Base-by-base conservation (phyloP, 2,113 vertebrate species). In the Rafetus swinhoei region DNA sequence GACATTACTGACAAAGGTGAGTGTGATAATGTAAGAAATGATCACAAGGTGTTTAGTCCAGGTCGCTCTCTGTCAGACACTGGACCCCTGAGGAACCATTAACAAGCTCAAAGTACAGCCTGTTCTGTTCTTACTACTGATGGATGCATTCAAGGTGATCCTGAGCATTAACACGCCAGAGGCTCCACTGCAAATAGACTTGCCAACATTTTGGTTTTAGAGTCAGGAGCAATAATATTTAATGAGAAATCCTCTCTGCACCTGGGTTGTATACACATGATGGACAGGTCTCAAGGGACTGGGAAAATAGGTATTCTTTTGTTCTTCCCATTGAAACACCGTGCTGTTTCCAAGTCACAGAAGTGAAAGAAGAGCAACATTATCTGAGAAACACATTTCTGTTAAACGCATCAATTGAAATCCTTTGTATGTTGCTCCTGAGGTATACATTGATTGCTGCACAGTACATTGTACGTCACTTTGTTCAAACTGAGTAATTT, bases 161-260 rank as follows among this genome's bases (percentile, higher is more conserved):
- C 83, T 87, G 72, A 93, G 54, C 72, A 65, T 86, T 14, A 90
- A 84, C 19, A 18, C 85, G 81, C 62, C 84, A 77, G 27, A 90
- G 74, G 77, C 85, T 92, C 91, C 72, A 80, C 72, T 87, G 55
- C 72, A 94, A 86, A 87, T 32, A 69, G 57, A 59, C 87, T 85
- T 95, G 81, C 93, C 84, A 93, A 90, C 53, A 74, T 9, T 86
- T 81, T 89, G 79, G 92, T 45, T 81, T 53, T 53, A 91, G 92
- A 94, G 92, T 19, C 62, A 82, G 82, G 88, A 81, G 53, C 21
- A 3, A 27, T 12, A 3, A 7, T 54, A 53, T 74, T 93, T 89
- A 27, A 29, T 60, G 90, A 83, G 59, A 86, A 88, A 84, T 54
- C 85, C 27, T 56, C 81, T 77, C 27, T 45, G 81, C 11, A 52